Conservation (phyloP, 2,888 invertebrate species). For the Thereva nobilitata region DNA sequence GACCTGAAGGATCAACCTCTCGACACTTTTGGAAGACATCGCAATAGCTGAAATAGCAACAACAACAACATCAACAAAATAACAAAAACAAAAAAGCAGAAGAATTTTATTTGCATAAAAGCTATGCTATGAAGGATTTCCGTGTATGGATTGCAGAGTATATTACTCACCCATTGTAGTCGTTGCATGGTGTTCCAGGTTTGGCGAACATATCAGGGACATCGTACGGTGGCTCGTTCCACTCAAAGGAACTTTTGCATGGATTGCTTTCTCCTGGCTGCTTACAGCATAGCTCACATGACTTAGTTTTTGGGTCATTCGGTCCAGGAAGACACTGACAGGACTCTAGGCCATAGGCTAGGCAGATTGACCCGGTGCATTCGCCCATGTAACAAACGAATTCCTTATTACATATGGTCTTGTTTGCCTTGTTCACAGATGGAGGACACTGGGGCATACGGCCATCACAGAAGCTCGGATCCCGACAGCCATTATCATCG, state of each 20-base stretch:
- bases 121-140: not conserved
- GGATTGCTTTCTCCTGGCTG: slow-evolving; percentile 78
- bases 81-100: slow-evolving; percentile 34
- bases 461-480: slow-evolving; percentile 91
- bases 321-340: slow-evolving; percentile 87
- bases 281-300: slow-evolving; percentile 92
- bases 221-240: slow-evolving; percentile 87
- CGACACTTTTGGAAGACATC: slow-evolving; percentile 77
- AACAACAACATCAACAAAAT: slow-evolving; percentile 13
- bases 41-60: slow-evolving; percentile 62
- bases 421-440: slow-evolving; percentile 89
- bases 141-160: not conserved
- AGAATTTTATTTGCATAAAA: not conserved
- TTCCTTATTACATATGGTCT: slow-evolving; percentile 94
- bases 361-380: slow-evolving; percentile 97
- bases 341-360: slow-evolving; percentile 93
- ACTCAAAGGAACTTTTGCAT: slow-evolving; percentile 87
- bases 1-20: slow-evolving; percentile 92
- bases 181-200: slow-evolving; percentile 92
- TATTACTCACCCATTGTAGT: slow-evolving; percentile 75
- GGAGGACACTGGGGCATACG: slow-evolving; percentile 87
- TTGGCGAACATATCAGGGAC: slow-evolving; percentile 93
- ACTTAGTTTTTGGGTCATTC: slow-evolving; percentile 79
- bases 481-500: slow-evolving; percentile 91
- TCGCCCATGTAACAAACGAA: slow-evolving; percentile 96